phyloP scores from a whole-genome alignment of 2,113 vertebrate genomes.

The Holacanthus passer region DNA sequence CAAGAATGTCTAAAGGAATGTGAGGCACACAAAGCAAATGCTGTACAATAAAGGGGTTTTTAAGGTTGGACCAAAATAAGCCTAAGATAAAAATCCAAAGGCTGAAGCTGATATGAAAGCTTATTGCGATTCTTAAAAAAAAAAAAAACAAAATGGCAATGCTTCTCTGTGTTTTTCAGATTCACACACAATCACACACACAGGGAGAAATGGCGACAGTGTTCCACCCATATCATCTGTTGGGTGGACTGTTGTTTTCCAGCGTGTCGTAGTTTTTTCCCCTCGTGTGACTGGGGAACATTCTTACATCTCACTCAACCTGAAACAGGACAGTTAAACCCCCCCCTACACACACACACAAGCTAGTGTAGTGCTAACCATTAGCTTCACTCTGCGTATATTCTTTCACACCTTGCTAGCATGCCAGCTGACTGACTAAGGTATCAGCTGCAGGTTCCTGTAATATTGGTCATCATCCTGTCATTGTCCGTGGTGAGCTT shows the following conservation, averaged over 20 bases:
- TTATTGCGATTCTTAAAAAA: background rate
- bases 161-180: background rate
- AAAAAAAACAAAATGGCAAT: background rate
- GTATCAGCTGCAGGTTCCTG: conserved; percentile 58
- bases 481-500: conserved; percentile 58
- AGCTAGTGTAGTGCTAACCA: conserved; percentile 8
- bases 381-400: conserved; percentile 37
- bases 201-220: background rate
- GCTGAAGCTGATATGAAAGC: background rate
- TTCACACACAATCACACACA: conserved; percentile 20
- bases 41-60: conserved; percentile 4
- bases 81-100: conserved; percentile 9
- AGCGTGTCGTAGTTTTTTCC: conserved; percentile 7
- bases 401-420: conserved; percentile 66
- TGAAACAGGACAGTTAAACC: conserved; percentile 45
- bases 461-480: conserved; percentile 54
- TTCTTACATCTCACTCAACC: conserved; percentile 59
- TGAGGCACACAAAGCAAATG: background rate
- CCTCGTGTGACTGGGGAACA: conserved; percentile 42
- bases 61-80: conserved; percentile 12
- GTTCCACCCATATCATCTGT: conserved; percentile 23
- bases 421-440: conserved; percentile 38
- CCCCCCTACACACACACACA: too few species aligned
- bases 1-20: conserved; percentile 30
- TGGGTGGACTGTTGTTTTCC: conserved; percentile 34